Conservation (phyloP, 2,888 invertebrate genomes). For the Nudaria mundana region DNA sequence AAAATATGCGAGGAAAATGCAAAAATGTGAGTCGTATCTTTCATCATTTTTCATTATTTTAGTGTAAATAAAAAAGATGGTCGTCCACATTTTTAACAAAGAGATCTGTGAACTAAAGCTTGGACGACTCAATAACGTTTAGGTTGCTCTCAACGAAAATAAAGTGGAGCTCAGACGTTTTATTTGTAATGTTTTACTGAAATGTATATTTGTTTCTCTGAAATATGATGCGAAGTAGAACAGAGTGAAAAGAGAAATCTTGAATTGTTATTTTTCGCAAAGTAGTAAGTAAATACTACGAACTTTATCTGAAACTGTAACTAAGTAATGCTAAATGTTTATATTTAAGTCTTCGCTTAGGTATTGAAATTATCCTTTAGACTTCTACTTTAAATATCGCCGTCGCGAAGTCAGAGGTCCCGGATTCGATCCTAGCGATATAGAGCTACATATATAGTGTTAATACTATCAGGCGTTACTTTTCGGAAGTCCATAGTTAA, state of each 20-base stretch:
- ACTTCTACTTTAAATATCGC: too few species aligned
- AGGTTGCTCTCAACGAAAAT: conserved; percentile 20
- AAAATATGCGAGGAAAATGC: conserved; percentile 7
- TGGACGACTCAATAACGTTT: conserved; percentile 30
- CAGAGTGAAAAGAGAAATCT: background rate
- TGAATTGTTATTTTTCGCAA: background rate
- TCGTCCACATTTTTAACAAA: conserved; percentile 30
- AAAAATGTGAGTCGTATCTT: conserved; percentile 15
- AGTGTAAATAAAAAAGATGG: conserved; percentile 32
- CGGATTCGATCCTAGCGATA: too few species aligned
- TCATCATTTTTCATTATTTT: conserved; percentile 31
- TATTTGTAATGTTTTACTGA: conserved; percentile 12
- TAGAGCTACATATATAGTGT: too few species aligned
- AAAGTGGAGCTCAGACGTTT: conserved; percentile 12
- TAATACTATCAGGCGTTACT: too few species aligned
- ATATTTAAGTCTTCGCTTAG: too few species aligned
- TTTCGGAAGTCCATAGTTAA: too few species aligned
- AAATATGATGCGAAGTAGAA: background rate
- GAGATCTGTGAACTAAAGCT: conserved; percentile 12
- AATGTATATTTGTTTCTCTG: background rate
- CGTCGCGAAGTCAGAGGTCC: too few species aligned
- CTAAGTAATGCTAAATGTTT: too few species aligned
- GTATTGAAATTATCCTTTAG: too few species aligned
- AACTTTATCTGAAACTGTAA: too few species aligned
- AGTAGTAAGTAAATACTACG: background rate